These are phyloP conservation scores for Sphaerophoria rueppellii DNA, from an alignment of 2,888 invertebrate genomes.

Conservation along the genomic window DNA sequence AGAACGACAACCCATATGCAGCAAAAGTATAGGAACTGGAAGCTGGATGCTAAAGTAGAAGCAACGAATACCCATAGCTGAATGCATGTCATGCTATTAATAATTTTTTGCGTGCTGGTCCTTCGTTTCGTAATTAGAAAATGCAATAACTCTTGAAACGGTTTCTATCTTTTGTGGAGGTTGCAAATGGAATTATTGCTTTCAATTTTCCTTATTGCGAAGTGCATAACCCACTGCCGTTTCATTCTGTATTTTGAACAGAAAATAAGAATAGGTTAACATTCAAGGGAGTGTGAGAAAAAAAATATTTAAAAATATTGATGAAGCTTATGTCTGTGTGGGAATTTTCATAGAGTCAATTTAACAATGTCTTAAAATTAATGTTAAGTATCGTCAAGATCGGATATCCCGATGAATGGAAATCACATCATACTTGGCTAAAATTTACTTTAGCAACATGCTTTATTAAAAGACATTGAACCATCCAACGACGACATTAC, in stretches of 20 bases:
- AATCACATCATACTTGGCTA: too few species aligned
- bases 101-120: conserved; percentile 62
- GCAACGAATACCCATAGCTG: conserved; percentile 17
- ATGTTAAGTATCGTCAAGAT: too few species aligned
- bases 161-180: conserved; percentile 54
- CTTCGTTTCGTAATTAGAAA: conserved; percentile 69
- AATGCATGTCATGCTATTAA: conserved; percentile 69
- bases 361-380: too few species aligned
- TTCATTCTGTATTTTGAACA: background rate
- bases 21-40: conserved; percentile 7
- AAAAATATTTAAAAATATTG: conserved; percentile 21
- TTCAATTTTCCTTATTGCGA: conserved; percentile 50
- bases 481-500: too few species aligned
- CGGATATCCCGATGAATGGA: too few species aligned
- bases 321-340: background rate
- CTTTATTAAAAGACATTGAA: too few species aligned
- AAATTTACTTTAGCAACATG: too few species aligned
- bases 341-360: too few species aligned
- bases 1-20: conserved; percentile 14
- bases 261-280: conserved; percentile 4
- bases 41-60: too few species aligned
- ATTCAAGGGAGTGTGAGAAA: background rate
- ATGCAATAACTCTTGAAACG: conserved; percentile 66
- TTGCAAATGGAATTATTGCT: conserved; percentile 65
- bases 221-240: background rate